A percentile compares a stretch with the other conserved stretches of the same genome.
phyloP scores from a whole-genome alignment of 2,113 vertebrate genomes.

The Thomomys bottae region DNA sequence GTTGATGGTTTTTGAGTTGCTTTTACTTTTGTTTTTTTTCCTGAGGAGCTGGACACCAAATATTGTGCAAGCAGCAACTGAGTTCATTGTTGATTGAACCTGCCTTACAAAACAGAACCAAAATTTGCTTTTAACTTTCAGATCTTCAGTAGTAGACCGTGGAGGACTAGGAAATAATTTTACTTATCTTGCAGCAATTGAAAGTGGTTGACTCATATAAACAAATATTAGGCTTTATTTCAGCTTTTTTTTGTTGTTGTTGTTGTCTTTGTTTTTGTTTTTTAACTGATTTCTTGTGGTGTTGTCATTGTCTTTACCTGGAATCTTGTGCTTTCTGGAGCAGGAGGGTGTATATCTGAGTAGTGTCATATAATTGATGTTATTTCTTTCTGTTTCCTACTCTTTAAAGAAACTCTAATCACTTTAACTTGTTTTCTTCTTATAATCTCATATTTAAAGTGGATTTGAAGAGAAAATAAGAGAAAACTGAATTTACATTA shows the following conservation, averaged over 20 bases:
- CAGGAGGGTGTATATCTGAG: background rate
- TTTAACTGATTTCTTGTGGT: background rate
- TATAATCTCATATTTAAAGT: background rate
- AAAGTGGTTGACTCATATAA: background rate
- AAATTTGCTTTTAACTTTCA: background rate
- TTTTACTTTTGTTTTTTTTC: background rate
- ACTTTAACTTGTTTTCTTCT: conserved; percentile 3
- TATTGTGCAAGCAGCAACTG: background rate
- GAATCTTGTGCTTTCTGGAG: background rate
- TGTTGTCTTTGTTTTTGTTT: background rate
- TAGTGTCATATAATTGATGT: background rate
- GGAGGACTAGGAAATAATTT: background rate
- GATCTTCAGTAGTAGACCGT: background rate
- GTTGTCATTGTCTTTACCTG: background rate
- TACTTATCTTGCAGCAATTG: background rate
- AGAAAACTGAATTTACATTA: conserved; percentile 38
- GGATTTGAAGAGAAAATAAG: background rate
- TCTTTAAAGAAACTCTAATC: background rate
- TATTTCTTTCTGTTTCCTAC: background rate
- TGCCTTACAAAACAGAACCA: conserved; percentile 5
- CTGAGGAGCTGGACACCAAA: no score
- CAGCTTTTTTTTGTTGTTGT: background rate
- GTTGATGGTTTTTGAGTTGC: background rate
- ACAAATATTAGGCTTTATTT: background rate
- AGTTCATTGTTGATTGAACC: background rate